Percentiles rank a stretch among this genome's conserved stretches.
phyloP scores from a whole-genome alignment of 1,140 invertebrate species.

The Parapsyche elsis region DNA sequence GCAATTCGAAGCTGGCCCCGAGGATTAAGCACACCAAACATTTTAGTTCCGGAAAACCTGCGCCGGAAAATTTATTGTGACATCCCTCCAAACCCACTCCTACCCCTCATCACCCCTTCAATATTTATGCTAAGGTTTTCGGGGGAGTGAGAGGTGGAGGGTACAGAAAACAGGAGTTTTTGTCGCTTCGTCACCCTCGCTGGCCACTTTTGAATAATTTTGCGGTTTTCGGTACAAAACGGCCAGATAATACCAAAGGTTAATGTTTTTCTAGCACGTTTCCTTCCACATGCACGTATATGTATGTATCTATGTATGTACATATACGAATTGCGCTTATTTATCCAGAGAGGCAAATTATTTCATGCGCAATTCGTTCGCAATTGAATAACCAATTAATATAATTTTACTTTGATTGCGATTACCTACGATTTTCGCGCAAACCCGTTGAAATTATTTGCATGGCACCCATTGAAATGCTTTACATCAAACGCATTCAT shows the following conservation, averaged over 20 bases:
- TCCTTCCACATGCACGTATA: background rate
- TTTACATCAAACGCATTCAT: no score
- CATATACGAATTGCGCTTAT: background rate
- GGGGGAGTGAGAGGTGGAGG: background rate
- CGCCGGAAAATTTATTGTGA: constrained; percentile 36
- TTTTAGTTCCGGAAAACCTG: constrained; percentile 37
- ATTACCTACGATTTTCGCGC: no score
- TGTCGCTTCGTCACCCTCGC: background rate
- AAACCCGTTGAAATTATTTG: no score
- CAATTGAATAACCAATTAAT: no score
- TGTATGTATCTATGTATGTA: background rate
- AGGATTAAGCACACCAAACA: constrained; percentile 31
- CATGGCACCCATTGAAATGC: no score
- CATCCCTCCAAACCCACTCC: background rate
- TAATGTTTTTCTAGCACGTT: background rate
- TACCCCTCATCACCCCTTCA: background rate
- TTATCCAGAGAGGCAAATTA: background rate
- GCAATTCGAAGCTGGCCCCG: background rate
- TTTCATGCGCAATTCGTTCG: no score
- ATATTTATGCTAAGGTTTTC: background rate
- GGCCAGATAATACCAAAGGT: constrained; percentile 3
- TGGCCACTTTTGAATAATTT: constrained; percentile 25
- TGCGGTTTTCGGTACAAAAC: background rate
- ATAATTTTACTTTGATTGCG: no score
- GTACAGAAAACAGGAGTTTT: background rate